Conservation (phyloP, 2,888 invertebrate genomes). For the Celastrina argiolus region DNA sequence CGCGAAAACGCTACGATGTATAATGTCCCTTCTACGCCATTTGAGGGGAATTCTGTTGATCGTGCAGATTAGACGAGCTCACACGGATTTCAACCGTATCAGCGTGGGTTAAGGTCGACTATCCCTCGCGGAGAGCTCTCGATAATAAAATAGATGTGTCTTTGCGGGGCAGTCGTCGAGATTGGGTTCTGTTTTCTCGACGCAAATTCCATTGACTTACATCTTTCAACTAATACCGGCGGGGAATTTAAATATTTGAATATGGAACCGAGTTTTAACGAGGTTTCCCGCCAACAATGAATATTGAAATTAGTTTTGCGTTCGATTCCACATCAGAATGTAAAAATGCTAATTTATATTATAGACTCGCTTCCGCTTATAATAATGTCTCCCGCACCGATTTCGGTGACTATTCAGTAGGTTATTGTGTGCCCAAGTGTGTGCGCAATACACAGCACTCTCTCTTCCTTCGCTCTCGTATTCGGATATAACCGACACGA, state of each 20-base stretch:
- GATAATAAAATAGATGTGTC: slow-evolving; percentile 35
- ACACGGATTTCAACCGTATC: background rate
- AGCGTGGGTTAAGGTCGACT: background rate
- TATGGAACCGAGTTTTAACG: slow-evolving; percentile 11
- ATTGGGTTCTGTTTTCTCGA: slow-evolving; percentile 34
- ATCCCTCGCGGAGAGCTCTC: slow-evolving; percentile 20
- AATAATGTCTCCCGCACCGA: no score
- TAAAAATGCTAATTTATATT: background rate
- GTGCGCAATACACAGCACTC: no score
- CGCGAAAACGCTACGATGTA: background rate
- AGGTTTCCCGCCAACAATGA: slow-evolving; percentile 8
- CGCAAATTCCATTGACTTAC: slow-evolving; percentile 25
- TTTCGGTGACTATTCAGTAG: no score
- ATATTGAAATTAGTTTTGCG: background rate
- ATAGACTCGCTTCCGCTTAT: no score
- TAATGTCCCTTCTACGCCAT: slow-evolving; percentile 9
- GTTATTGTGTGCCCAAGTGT: no score
- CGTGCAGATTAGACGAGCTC: slow-evolving; percentile 24
- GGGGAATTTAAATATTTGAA: slow-evolving; percentile 12
- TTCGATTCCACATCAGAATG: background rate
- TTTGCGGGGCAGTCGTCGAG: slow-evolving; percentile 31
- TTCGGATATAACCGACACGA: no score
- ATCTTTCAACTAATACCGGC: slow-evolving; percentile 14
- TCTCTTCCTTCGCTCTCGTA: no score
- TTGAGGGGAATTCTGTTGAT: slow-evolving; percentile 26